A percentile compares a stretch with the other conserved stretches of the same genome.
These are phyloP conservation scores for Chesias legatella DNA, from an alignment of 2,888 invertebrate genomes.

Conservation along the genomic window DNA sequence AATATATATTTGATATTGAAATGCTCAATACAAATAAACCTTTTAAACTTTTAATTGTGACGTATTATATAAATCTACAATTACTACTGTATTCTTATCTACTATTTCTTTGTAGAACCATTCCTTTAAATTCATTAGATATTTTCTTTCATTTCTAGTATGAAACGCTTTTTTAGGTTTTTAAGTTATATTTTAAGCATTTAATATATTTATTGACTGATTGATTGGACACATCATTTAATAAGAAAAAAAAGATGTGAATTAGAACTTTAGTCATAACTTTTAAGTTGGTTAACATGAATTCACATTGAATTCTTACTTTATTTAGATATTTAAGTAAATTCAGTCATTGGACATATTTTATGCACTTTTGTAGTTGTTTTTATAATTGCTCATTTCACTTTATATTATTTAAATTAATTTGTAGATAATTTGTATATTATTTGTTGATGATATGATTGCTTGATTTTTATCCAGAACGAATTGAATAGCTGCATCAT, in stretches of 20 bases:
- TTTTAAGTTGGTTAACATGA: constrained; percentile 43
- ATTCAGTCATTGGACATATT: constrained; percentile 31
- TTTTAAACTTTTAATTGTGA: constrained; percentile 69
- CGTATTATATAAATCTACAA: constrained; percentile 39
- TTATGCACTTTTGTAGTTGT: constrained; percentile 57
- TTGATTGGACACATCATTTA: constrained; percentile 49
- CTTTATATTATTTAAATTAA: constrained; percentile 36
- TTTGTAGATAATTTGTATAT: constrained; percentile 21
- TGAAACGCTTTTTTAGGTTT: constrained; percentile 52
- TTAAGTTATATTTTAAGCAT: constrained; percentile 51
- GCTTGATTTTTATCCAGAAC: constrained; percentile 41
- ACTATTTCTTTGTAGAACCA: constrained; percentile 52
- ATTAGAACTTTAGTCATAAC: constrained; percentile 39
- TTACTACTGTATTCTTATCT: constrained; percentile 32
- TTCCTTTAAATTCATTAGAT: constrained; percentile 68
- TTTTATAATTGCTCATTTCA: constrained; percentile 52
- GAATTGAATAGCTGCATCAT: too few relatives aligned
- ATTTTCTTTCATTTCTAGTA: constrained; percentile 49
- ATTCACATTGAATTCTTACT: constrained; percentile 52
- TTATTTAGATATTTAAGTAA: constrained; percentile 29
- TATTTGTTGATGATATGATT: constrained; percentile 18
- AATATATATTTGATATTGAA: constrained; percentile 20
- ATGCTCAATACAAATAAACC: constrained; percentile 57
- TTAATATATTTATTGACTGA: constrained; percentile 64
- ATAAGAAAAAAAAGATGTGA: constrained; percentile 38